phyloP scores from a whole-genome alignment of 2,888 invertebrate genomes.

The Tetrapedia diversipes region DNA sequence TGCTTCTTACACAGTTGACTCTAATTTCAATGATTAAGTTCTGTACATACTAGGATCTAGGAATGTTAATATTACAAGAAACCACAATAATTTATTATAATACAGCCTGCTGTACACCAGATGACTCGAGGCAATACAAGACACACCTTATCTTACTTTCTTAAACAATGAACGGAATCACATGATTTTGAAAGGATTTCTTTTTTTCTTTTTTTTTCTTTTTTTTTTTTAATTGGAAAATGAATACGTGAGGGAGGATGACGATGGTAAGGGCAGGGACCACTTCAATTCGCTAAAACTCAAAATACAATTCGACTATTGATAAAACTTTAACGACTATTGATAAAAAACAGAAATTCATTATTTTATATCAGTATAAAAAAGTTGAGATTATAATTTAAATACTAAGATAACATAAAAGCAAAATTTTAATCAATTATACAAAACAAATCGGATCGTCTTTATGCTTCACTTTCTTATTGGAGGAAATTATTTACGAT shows the following conservation, averaged over 20 bases:
- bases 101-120: conserved; percentile 82
- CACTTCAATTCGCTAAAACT: conserved; percentile 62
- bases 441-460: conserved; percentile 37
- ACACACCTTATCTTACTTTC: conserved; percentile 69
- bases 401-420: conserved; percentile 30
- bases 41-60: conserved; percentile 78
- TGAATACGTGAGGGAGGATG: conserved; percentile 76
- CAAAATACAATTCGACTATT: conserved; percentile 54
- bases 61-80: conserved; percentile 81
- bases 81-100: conserved; percentile 82
- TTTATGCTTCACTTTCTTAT: conserved; percentile 12
- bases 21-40: conserved; percentile 76
- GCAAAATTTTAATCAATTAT: conserved; percentile 23
- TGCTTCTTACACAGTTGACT: conserved; percentile 69
- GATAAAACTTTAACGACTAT: conserved; percentile 30
- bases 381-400: conserved; percentile 41
- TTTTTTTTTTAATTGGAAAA: conserved; percentile 70
- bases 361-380: conserved; percentile 43
- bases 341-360: conserved; percentile 41
- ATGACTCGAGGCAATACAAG: conserved; percentile 80
- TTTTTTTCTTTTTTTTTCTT: too few species aligned
- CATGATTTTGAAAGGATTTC: conserved; percentile 56
- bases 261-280: conserved; percentile 78
- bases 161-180: conserved; percentile 63
- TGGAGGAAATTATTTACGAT: conserved; percentile 12